Percentiles rank a stretch among this genome's conserved stretches.
Conservation (phyloP, 2,797 vertebrate species). For the Melanotaenia pygmaea region DNA sequence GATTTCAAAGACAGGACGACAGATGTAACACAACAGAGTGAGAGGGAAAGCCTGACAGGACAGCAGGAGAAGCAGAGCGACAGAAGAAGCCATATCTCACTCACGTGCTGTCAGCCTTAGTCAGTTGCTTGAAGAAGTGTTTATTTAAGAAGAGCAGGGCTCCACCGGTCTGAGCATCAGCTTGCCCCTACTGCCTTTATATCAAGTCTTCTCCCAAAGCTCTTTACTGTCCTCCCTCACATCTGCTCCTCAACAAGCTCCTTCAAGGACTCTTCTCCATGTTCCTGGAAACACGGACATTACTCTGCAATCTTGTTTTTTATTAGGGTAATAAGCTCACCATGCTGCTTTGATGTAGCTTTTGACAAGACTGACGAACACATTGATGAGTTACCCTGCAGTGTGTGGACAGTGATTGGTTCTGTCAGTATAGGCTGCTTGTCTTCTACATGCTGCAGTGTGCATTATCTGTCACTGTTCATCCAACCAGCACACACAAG, state of each 20-base stretch:
- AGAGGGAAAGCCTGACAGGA: not conserved
- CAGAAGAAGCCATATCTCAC: constrained; percentile 41
- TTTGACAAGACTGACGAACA: constrained; percentile 21
- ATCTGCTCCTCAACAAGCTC: constrained; percentile 65
- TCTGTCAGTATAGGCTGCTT: not conserved
- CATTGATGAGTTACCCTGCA: constrained; percentile 2
- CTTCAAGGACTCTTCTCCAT: constrained; percentile 52
- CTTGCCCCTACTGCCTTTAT: constrained; percentile 67
- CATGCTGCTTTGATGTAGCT: not conserved
- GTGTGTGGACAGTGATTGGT: not conserved
- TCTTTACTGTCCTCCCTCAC: constrained; percentile 70
- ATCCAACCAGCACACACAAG: not conserved
- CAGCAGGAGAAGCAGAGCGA: constrained; percentile 6
- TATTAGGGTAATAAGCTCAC: constrained; percentile 34
- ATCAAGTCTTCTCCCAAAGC: constrained; percentile 58
- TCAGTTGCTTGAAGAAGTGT: constrained; percentile 49
- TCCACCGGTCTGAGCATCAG: constrained; percentile 53
- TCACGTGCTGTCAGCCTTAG: constrained; percentile 63
- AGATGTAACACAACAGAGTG: not conserved
- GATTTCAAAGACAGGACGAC: constrained; percentile 5
- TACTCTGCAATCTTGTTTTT: constrained; percentile 54
- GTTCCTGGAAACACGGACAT: constrained; percentile 71
- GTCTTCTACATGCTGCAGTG: not conserved
- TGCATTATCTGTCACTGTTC: constrained; percentile 6
- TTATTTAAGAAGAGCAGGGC: constrained; percentile 56